Evolutionary conservation across 2,888 invertebrate genomes (phyloP).

Genomic region (Trichacis sp.): DNA sequence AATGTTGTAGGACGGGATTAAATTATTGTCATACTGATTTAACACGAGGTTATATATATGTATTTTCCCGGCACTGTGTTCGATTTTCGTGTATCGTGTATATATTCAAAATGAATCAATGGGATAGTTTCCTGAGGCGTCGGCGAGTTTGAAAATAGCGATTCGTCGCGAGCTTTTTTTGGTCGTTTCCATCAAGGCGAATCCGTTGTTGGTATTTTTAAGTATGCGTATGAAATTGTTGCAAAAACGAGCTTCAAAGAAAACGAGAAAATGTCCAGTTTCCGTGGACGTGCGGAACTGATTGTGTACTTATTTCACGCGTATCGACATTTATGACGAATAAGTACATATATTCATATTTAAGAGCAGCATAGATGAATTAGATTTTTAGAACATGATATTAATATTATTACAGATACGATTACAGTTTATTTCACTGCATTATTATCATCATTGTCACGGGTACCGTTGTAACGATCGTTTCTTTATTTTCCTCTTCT

Average conservation of each 20-base stretch:
- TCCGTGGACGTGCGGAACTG: constrained; percentile 12
- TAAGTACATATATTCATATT: constrained; percentile 32
- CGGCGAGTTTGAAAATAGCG: too few species aligned
- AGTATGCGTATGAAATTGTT: not conserved
- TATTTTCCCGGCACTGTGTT: constrained; percentile 37
- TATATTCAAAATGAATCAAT: constrained; percentile 57
- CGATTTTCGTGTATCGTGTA: constrained; percentile 59
- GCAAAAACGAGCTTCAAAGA: constrained; percentile 27
- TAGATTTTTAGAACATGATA: constrained; percentile 53
- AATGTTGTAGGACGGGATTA: constrained; percentile 63
- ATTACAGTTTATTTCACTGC: constrained; percentile 22
- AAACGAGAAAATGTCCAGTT: constrained; percentile 25
- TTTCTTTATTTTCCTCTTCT: too few species aligned
- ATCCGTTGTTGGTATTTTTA: not conserved
- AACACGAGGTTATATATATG: constrained; percentile 47
- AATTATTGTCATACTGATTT: constrained; percentile 53
- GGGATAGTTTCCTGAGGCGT: too few species aligned
- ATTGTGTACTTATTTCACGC: constrained; percentile 39
- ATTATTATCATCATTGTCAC: constrained; percentile 6
- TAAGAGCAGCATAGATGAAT: constrained; percentile 35
- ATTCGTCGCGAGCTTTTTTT: too few species aligned
- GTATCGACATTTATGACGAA: constrained; percentile 27
- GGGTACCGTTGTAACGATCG: constrained; percentile 10
- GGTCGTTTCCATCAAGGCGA: not conserved
- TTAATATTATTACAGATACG: constrained; percentile 46